phyloP scores from a whole-genome alignment of 2,888 invertebrate species.

The Tipula vernalis region DNA sequence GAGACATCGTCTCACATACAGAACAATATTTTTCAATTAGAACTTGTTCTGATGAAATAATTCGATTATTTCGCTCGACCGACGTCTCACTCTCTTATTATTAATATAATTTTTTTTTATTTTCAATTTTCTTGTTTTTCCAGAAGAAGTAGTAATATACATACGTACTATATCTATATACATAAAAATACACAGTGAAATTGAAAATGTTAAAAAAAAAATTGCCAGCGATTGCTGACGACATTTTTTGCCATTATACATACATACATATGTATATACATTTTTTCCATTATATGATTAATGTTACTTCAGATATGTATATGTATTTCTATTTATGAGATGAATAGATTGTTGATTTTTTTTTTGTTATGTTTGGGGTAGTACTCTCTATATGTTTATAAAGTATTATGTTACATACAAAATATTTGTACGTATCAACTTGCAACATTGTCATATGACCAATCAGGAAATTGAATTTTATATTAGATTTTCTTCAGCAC shows the following conservation, averaged over 20 bases:
- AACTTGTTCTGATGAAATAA: constrained; percentile 38
- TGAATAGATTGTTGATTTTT: constrained; percentile 8
- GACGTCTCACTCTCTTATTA: constrained; percentile 15
- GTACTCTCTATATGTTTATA: neutral
- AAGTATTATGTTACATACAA: neutral
- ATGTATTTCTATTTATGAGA: constrained; percentile 7
- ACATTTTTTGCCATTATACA: constrained; percentile 12
- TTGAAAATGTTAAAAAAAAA: constrained; percentile 4
- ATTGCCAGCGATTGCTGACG: constrained; percentile 14
- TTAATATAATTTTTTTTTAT: neutral
- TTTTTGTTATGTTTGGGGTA: neutral
- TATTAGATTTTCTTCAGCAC: neutral
- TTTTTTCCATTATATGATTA: neutral
- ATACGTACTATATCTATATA: neutral
- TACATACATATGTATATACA: neutral
- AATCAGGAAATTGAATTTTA: constrained; percentile 10
- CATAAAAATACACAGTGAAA: neutral
- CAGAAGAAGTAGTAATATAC: neutral
- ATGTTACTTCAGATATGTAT: neutral
- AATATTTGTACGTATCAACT: neutral
- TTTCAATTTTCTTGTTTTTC: neutral
- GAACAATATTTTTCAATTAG: constrained; percentile 39
- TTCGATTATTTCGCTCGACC: constrained; percentile 37
- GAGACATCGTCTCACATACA: constrained; percentile 19
- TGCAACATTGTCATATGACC: neutral